Evolutionary conservation across 2,888 invertebrate genomes (phyloP), one percentile per base, ranked within the genome.

Genomic region (Escarpia spicata): DNA sequence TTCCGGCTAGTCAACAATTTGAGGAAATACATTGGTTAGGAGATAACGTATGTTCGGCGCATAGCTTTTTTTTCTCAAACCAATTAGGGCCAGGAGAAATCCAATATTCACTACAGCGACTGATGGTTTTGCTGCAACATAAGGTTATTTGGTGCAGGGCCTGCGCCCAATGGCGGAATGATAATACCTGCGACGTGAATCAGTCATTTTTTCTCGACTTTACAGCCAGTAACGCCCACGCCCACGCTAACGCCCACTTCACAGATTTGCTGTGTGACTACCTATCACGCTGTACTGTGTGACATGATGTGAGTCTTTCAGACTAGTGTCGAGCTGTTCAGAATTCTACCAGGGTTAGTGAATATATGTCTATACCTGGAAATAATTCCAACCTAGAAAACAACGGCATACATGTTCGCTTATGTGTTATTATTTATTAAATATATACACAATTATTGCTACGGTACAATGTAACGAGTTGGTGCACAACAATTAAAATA

Each of bases 121-220:
- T 75, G 26, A 2, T n/a, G 75, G 19, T 26, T 15, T 75, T 75
- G 19, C n/a, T 75, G 26, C 75, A n/a, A 26, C n/a, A 75, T 2
- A 26, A n/a, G 75, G 75, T 75, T 75, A 75, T 75, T 75, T 75
- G 26, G 75, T 75, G 75, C 75, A 26, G n/a, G 75, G n/a, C 75
- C n/a, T 75, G 75, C 75, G 75, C 75, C 75, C 75, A n/a, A 75
- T 75, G 19, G 75, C 75, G n/a, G 75, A 75, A 75, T 75, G 75
- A 75, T 75, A 75, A 75, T 75, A 75, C 75, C 75, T 2, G 75
- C n/a, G 19, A 75, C 75, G 75, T n/a, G 75, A 19, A 26, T 26
- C 75, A 75, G 19, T 26, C 52, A 26, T 75, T 75, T 19, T 75
- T 26, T 75, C 75, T 75, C 6, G 75, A 26, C 26, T 19, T 75